Evolutionary conservation across 1,140 invertebrate species (phyloP), one percentile per base, ranked within the genome.

Genomic region (Drosophila burlai): DNA sequence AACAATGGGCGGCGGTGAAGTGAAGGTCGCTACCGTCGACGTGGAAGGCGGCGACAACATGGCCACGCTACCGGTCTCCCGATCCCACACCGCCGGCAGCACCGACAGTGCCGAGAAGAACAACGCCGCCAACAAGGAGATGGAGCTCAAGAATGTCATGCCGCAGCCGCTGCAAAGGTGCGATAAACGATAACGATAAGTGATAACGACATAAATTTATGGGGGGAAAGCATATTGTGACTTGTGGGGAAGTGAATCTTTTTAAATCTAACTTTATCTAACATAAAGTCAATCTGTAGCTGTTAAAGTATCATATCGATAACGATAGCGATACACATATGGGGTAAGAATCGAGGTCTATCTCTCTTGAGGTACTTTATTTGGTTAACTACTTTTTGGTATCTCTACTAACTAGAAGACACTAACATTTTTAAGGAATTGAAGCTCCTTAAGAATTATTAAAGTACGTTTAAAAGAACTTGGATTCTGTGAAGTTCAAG

Each of bases 11-110:
- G 95, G 94, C 87, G 95, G 96, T 93, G 96, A 97, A 94, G 95
- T 97, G 93, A 97, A 97, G 94, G 96, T 97, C 93, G 96, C 97
- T 76, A 97, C 96, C 42, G 96, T 97, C 72, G 96, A 97, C 93
- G 95, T 96, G 83, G 96, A 97, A 93, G 94, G 96, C 55, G 95
- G 96, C 69, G 96, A 97, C 94, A 97, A 97, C 93, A 97, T 97
- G 95, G 96, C 97, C 80, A 97, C 97, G 10, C 94, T 97, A 92
- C 97, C 96, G 58, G 96, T 97, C 34, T 95, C 95, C 91, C 95
- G 95, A 75, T 95, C 95, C 83, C 95, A 95, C 89, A 87, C 93
- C 84, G 93, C 94, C 81, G 94, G 95, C 93, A 94, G 95, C 93
- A 94, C 95, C 91, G 95, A 96, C 83, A 96, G 95, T 76, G 95